A percentile compares a stretch with the other conserved stretches of the same genome.
Conservation (phyloP, 2,888 invertebrate species). For the Belgica antarctica region DNA sequence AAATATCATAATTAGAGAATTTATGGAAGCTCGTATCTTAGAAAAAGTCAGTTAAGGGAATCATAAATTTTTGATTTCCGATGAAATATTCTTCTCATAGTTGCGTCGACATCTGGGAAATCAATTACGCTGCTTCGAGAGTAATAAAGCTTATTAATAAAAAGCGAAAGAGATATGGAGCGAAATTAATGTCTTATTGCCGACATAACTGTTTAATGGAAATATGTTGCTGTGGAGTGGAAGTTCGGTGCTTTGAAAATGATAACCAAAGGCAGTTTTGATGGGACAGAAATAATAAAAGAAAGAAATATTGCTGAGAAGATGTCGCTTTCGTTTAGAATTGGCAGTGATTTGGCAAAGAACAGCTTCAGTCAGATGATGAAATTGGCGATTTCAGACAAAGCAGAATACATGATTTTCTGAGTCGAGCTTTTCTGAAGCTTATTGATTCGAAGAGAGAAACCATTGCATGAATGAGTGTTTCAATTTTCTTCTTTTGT, state of each 20-base stretch:
- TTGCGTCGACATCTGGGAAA: slow-evolving; percentile 15
- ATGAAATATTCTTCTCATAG: not conserved
- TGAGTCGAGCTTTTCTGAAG: too few species aligned
- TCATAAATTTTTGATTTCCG: not conserved
- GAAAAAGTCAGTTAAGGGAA: not conserved
- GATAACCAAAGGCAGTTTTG: too few species aligned
- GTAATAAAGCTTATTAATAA: not conserved
- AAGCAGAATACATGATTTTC: too few species aligned
- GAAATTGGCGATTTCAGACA: too few species aligned
- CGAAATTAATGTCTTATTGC: slow-evolving; percentile 2
- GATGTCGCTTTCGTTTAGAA: too few species aligned
- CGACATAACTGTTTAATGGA: not conserved
- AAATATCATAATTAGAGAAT: not conserved
- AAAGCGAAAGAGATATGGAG: slow-evolving; percentile 1
- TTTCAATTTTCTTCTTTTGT: too few species aligned
- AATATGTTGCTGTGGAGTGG: not conserved
- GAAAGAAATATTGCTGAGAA: too few species aligned
- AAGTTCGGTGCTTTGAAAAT: not conserved
- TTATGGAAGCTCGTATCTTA: not conserved
- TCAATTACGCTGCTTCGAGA: not conserved
- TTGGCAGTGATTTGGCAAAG: too few species aligned
- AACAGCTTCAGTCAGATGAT: too few species aligned
- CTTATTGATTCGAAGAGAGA: too few species aligned
- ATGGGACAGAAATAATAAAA: too few species aligned
- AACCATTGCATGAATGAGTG: too few species aligned